Evolutionary conservation across 2,113 vertebrate genomes (phyloP).

Genomic region (Cariama cristata): DNA sequence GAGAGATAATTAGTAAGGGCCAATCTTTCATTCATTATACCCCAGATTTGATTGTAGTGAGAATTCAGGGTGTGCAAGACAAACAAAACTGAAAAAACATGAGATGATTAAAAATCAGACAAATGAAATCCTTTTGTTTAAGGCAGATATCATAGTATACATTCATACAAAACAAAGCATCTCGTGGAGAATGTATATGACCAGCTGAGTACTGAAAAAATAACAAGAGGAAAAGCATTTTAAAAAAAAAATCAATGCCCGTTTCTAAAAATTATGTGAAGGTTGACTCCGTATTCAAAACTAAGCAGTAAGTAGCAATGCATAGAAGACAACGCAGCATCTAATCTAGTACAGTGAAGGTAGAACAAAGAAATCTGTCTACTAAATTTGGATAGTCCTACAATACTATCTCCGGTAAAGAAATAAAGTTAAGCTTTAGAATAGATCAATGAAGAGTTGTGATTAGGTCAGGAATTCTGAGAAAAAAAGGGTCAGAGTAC

Average conservation of each 20-base stretch:
- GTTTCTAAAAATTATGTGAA: not conserved
- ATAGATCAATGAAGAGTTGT: not conserved
- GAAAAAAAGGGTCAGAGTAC: not conserved
- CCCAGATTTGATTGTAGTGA: not conserved
- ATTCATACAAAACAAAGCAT: not conserved
- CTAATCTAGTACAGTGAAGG: not conserved
- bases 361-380: not conserved
- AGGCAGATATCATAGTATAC: not conserved
- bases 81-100: not conserved
- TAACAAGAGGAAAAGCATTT: not conserved
- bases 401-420: not conserved
- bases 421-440: not conserved
- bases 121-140: not conserved
- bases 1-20: not conserved
- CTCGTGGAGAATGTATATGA: not conserved
- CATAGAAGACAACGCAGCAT: not conserved
- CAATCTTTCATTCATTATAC: not conserved
- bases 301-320: not conserved
- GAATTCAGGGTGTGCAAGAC: not conserved
- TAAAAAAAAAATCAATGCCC: not conserved
- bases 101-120: not conserved
- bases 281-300: not conserved
- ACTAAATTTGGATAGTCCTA: not conserved
- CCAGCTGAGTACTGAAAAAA: not conserved
- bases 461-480: not conserved